Evolutionary conservation across 2,888 invertebrate species (phyloP), one percentile per base, ranked within the genome.

Genomic region (Agrotis exclamationis): DNA sequence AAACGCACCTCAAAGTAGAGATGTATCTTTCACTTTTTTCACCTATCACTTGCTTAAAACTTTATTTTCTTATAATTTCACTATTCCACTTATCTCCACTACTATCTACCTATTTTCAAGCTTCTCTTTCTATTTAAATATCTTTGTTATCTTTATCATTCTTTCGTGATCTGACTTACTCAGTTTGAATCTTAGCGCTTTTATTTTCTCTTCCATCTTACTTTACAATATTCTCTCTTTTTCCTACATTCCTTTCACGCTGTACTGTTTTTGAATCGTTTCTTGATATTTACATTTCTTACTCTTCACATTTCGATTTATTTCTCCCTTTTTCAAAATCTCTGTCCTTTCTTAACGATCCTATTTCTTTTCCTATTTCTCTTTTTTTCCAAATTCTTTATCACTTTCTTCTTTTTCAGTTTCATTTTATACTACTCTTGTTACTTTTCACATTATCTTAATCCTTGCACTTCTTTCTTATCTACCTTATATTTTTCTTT

Each of bases 1-100:
- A 64, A 58, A 16, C 24, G 71, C 74, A 74, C 48, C 70, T 3
- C 2, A 54, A 45, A 44, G 44, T 59, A 48, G 51, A 39, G 7
- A 33, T 33, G 1, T 18, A 16, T 54, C 28, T 70, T 44, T 70
- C 44, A 24, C 20, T 70, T 54, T 14, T 48, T 11, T 50, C 16
- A 50, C 22, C 60, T 16, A 48, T 3, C 53, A 51, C 47, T 54
- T 0, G 22, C 28, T 67, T 54, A 7, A 44, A 56, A 39, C 44
- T 63, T 47, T 22, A 48, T 13, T 72, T 48, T 33, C 47, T n/a
- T 22, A 44, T 14, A 44, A 16, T 14, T 24, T 0, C 9, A 39
- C 22, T 54, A 64, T 44, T 11, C 45, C 22, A 58, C 39, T 54
- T 68, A 33, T 69, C 44, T 75, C 47, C 22, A 44, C 13, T 45